Evolutionary conservation across 2,797 vertebrate species (phyloP), one percentile per base, ranked within the genome.

Genomic region (Rhabdophis nuchalis): DNA sequence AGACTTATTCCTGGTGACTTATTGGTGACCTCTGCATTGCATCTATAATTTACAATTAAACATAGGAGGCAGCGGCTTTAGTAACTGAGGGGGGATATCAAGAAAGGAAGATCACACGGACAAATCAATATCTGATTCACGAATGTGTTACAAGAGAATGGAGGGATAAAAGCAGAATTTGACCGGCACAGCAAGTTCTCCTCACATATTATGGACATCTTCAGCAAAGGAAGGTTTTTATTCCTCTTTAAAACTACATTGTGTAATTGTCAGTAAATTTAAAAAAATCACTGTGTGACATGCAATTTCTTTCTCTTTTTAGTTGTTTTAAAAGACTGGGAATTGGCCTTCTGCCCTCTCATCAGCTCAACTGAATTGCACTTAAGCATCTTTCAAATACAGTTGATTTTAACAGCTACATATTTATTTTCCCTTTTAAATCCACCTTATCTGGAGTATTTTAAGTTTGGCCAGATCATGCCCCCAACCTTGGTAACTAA

Each of bases 401-500:
- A 14, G 46, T 25, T 85, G 2, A 61, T 89, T 88, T 85, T 72
- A 88, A 16, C 13, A 16, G 20, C 56, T 14, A 4, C 23, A 52
- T 53, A 72, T 23, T 53, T 64, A 54, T 89, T 61, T 29, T 32
- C 41, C 50, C 52, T 68, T 11, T 89, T 77, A 89, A 89, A 52
- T 36, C 20, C 20, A 36, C 41, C 20, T 36, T 23, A 57, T 87
- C 86, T 57, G 54, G 18, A 25, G 32, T 9, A 7, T 64, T 52
- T 52, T 72, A 58, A 36, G 5, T 91, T 87, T 61, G 46, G 10
- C 3, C n/a, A 36, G 12, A 54, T 61, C 64, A 86, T 16, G 52
- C 18, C 50, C 25, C 18, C 86, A 85, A n/a, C 8, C 32, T 86
- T 90, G 50, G 88, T 92, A 92, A 93, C 92, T 95, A 93, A 91